Evolutionary conservation across 64 coral and sea anemone genomes (phyloP).

Genomic region (Stichodactyla mertensii): DNA sequence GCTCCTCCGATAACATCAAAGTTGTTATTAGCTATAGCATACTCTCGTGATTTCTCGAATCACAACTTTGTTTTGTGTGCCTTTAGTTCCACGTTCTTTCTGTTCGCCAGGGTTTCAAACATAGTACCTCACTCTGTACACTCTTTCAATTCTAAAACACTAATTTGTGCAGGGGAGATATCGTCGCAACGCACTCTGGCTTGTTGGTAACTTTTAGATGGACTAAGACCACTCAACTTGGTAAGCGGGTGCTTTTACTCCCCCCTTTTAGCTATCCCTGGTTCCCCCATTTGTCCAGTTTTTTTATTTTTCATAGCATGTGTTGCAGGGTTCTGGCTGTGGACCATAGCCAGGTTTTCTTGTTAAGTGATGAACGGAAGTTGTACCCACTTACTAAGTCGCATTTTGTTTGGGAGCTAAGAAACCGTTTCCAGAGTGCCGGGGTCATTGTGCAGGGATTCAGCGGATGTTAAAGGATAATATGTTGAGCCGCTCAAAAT

Average conservation of each 20-base stretch:
- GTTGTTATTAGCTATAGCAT: too few relatives aligned
- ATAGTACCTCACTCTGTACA: slow-evolving; percentile 1
- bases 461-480: too few relatives aligned
- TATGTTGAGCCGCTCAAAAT: too few relatives aligned
- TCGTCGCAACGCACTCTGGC: background rate
- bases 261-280: background rate
- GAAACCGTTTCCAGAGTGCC: too few relatives aligned
- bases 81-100: slow-evolving; percentile 18
- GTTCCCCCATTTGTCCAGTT: slow-evolving; percentile 9
- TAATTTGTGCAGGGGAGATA: background rate
- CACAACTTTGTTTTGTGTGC: background rate
- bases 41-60: background rate
- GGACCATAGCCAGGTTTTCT: background rate
- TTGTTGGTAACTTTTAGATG: too few relatives aligned
- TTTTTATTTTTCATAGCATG: background rate
- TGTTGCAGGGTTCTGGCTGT: background rate
- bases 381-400: too few relatives aligned
- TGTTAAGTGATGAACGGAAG: too few relatives aligned
- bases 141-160: background rate
- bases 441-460: too few relatives aligned
- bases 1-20: too few relatives aligned
- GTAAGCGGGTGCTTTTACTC: background rate
- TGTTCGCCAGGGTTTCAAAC: slow-evolving; percentile 27
- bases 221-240: slow-evolving; percentile 26
- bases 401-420: too few relatives aligned